phyloP scores from a whole-genome alignment of 2,113 vertebrate species.

The Cryptotis parvus region DNA sequence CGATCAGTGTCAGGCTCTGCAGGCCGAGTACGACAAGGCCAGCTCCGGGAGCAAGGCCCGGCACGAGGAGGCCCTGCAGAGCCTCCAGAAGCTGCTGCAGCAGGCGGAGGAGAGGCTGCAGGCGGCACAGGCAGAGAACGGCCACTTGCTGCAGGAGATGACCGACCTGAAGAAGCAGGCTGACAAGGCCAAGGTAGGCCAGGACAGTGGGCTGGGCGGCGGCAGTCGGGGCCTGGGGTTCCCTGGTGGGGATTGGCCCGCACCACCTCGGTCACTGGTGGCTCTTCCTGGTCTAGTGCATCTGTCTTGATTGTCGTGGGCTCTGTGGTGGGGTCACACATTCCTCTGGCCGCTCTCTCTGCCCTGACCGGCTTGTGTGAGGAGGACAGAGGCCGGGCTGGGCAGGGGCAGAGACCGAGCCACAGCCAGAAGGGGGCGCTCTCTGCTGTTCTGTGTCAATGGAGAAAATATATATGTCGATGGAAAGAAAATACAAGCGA shows the following conservation, averaged over 20 bases:
- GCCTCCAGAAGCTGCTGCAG: conserved; percentile 84
- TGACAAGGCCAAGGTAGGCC: conserved; percentile 91
- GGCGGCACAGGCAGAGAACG: conserved; percentile 83
- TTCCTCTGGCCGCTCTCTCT: too few species aligned
- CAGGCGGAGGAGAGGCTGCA: conserved; percentile 87
- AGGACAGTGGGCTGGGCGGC: conserved; percentile 54
- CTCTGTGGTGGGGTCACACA: background rate
- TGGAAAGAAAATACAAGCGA: too few species aligned
- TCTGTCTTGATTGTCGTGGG: too few species aligned
- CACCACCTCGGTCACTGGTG: too few species aligned
- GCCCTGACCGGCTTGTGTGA: too few species aligned
- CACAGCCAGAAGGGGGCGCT: too few species aligned
- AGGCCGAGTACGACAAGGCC: conserved; percentile 88
- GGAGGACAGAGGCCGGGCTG: too few species aligned
- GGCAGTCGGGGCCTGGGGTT: background rate
- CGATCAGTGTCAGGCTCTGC: conserved; percentile 87
- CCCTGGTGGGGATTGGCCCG: background rate
- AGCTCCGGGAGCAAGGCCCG: conserved; percentile 84
- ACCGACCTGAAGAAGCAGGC: conserved; percentile 90
- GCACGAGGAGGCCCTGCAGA: conserved; percentile 85
- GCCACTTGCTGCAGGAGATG: conserved; percentile 86
- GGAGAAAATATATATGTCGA: too few species aligned
- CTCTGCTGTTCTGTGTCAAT: too few species aligned
- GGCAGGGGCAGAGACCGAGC: too few species aligned
- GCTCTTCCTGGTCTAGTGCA: too few species aligned